Conservation (phyloP, 2,797 vertebrate species). For the Danio aesculapii region DNA sequence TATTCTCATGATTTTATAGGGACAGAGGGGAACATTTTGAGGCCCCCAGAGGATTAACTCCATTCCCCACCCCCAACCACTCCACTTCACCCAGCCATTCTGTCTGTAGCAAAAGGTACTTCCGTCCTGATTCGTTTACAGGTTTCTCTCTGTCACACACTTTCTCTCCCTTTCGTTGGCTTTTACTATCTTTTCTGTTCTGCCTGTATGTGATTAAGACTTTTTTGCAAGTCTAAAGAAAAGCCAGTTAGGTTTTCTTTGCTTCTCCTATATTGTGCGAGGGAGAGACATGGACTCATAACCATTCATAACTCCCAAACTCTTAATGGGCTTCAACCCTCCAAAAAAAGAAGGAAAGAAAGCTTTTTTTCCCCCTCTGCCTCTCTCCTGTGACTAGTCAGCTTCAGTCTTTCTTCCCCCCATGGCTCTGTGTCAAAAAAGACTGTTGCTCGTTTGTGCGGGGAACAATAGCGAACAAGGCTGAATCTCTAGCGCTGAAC, state of each 20-base stretch:
- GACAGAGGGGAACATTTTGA: slow-evolving; percentile 29
- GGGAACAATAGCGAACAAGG: slow-evolving; percentile 96
- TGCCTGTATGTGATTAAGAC: slow-evolving; percentile 69
- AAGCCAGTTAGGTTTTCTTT: slow-evolving; percentile 73
- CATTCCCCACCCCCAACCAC: slow-evolving; percentile 51
- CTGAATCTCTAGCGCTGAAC: slow-evolving; percentile 96
- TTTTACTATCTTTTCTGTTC: slow-evolving; percentile 69
- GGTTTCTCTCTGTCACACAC: slow-evolving; percentile 77
- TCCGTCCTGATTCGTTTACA: slow-evolving; percentile 78
- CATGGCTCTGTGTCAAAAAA: slow-evolving; percentile 99
- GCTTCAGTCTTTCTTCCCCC: slow-evolving; percentile 98
- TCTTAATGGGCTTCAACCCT: slow-evolving; percentile 85
- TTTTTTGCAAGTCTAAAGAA: slow-evolving; percentile 74
- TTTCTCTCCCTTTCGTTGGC: slow-evolving; percentile 63
- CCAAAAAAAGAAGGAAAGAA: slow-evolving; percentile 83
- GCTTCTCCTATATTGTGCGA: slow-evolving; percentile 72
- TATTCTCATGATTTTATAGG: slow-evolving; percentile 44
- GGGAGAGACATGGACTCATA: slow-evolving; percentile 83
- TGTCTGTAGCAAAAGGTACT: slow-evolving; percentile 76
- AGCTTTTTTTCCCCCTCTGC: not conserved
- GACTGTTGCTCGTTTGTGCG: slow-evolving; percentile 98
- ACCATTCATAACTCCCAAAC: slow-evolving; percentile 87
- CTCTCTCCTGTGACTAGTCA: slow-evolving; percentile 95
- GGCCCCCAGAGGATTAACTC: slow-evolving; percentile 57
- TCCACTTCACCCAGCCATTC: slow-evolving; percentile 59